A percentile compares a stretch with the other conserved stretches of the same genome.
phyloP scores from a whole-genome alignment of 2,113 vertebrate species.

The Capreolus pygargus region DNA sequence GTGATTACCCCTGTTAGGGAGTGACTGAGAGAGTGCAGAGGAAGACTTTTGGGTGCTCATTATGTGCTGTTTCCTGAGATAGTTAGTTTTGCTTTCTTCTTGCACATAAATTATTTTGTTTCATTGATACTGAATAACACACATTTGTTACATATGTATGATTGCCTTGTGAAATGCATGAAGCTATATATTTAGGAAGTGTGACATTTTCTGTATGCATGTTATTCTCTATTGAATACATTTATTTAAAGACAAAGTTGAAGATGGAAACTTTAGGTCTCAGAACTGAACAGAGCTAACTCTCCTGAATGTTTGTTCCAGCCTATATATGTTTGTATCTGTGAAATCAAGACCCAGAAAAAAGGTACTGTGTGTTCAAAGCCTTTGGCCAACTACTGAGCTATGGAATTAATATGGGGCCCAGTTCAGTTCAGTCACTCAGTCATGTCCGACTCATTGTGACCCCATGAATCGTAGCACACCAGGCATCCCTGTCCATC shows the following conservation, averaged over 20 bases:
- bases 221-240: background rate
- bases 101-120: background rate
- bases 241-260: constrained; percentile 19
- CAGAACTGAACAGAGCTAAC: background rate
- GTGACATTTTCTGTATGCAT: background rate
- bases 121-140: background rate
- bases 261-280: background rate
- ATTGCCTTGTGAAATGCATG: background rate
- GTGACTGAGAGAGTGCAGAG: background rate
- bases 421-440: too few relatives aligned
- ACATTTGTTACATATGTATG: background rate
- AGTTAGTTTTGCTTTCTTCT: background rate
- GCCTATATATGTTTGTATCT: background rate
- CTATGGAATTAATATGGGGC: background rate
- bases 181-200: background rate
- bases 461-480: too few relatives aligned
- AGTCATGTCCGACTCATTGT: too few relatives aligned
- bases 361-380: background rate
- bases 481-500: too few relatives aligned
- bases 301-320: background rate
- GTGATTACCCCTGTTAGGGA: background rate
- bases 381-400: background rate
- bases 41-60: background rate
- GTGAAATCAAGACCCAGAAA: background rate
- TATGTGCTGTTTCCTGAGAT: background rate